Conservation (phyloP, 37 sponge, comb jelly and placozoan species). For the Agelas oroides region DNA sequence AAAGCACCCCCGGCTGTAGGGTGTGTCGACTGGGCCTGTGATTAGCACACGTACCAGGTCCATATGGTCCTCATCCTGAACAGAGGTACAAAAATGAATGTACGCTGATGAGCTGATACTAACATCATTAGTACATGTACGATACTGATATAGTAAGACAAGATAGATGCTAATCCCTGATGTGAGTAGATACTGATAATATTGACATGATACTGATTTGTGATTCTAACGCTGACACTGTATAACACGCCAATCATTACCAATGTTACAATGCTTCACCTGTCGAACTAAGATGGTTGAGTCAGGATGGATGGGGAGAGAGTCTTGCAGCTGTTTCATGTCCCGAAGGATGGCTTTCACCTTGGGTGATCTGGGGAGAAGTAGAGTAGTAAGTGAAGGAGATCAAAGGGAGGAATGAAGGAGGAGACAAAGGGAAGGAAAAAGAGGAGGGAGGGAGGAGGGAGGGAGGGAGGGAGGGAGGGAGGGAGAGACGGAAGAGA, state of each 20-base stretch:
- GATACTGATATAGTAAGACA: too few species aligned
- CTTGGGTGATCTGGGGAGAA: constrained; percentile 73
- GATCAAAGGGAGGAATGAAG: not conserved
- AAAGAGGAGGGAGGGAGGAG: not conserved
- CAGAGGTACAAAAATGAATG: not conserved
- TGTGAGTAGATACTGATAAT: too few species aligned
- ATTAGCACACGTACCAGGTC: constrained; percentile 89
- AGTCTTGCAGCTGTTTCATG: constrained; percentile 73
- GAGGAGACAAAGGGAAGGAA: constrained; percentile 5
- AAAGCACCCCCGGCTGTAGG: constrained; percentile 90
- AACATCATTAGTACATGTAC: too few species aligned
- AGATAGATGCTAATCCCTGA: too few species aligned
- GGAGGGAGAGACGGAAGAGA: not conserved
- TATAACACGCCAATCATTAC: too few species aligned
- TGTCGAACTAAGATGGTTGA: constrained; percentile 86
- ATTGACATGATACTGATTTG: too few species aligned
- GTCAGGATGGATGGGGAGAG: constrained; percentile 82
- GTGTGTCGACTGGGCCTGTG: constrained; percentile 90
- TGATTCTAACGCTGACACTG: too few species aligned
- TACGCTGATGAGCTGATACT: not conserved
- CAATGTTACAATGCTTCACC: too few species aligned
- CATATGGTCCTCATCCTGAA: constrained; percentile 90
- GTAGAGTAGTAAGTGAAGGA: too few species aligned
- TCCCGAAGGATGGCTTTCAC: constrained; percentile 82
- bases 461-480: not conserved